Percentiles rank a stretch among this genome's conserved stretches.
These are phyloP conservation scores for Hippocampus barbouri DNA, from an alignment of 2,113 vertebrate genomes.

Conservation along the genomic window DNA sequence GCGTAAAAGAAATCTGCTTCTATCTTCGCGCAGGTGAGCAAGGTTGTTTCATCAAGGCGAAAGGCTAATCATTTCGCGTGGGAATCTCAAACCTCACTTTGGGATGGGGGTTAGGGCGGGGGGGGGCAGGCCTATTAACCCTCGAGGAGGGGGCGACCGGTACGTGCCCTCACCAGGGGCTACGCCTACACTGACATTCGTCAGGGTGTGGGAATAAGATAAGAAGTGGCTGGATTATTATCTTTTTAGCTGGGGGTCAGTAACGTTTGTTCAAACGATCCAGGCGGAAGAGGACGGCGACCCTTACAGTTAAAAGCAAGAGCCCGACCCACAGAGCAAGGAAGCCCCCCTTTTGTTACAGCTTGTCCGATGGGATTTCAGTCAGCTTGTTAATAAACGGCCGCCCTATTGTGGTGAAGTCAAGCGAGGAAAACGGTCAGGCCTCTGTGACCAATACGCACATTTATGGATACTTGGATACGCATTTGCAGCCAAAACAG, in stretches of 20 bases:
- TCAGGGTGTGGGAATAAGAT: constrained; percentile 93
- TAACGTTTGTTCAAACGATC: neutral
- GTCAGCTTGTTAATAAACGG: constrained; percentile 67
- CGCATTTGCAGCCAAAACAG: constrained; percentile 26
- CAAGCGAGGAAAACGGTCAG: constrained; percentile 42
- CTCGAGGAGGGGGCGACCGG: constrained; percentile 67
- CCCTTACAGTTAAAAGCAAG: constrained; percentile 11
- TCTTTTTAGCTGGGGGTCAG: constrained; percentile 74
- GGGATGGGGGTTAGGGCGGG: constrained; percentile 61
- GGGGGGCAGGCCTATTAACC: constrained; percentile 73
- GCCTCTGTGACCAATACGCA: constrained; percentile 52
- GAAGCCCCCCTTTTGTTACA: constrained; percentile 42
- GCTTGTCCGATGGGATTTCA: constrained; percentile 65
- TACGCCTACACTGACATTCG: constrained; percentile 95
- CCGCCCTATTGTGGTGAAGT: constrained; percentile 42
- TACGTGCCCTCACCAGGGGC: constrained; percentile 76
- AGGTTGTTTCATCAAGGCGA: constrained; percentile 59
- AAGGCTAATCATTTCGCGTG: constrained; percentile 54
- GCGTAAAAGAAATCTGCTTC: constrained; percentile 7
- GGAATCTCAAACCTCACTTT: constrained; percentile 52
- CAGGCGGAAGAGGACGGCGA: neutral
- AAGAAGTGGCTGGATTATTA: constrained; percentile 86
- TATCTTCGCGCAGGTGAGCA: constrained; percentile 40
- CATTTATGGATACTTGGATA: constrained; percentile 27
- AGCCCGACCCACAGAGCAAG: constrained; percentile 19